phyloP scores from a whole-genome alignment of 2,113 vertebrate genomes.

The Stegostoma tigrinum region DNA sequence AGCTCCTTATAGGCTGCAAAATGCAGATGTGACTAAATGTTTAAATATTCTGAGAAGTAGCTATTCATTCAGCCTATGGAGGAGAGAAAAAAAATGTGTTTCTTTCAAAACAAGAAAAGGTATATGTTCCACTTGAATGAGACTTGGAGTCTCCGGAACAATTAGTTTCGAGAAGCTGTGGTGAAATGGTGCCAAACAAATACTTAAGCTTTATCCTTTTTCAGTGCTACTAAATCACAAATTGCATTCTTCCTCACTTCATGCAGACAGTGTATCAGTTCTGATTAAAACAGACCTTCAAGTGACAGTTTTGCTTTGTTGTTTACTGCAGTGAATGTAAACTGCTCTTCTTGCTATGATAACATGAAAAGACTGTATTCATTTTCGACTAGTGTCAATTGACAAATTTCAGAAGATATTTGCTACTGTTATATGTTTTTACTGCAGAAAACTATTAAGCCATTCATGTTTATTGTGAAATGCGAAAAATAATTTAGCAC shows the following conservation, averaged over 20 bases:
- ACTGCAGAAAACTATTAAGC: not conserved
- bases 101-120: conserved; percentile 77
- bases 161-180: conserved; percentile 33
- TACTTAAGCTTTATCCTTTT: conserved; percentile 34
- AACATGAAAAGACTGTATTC: not conserved
- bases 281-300: conserved; percentile 30
- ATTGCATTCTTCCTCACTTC: conserved; percentile 34
- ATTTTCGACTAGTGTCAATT: not conserved
- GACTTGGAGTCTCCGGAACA: conserved; percentile 49
- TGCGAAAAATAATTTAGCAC: no score
- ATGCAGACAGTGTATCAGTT: conserved; percentile 33
- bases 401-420: not conserved
- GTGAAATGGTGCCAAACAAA: conserved; percentile 37
- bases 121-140: conserved; percentile 77
- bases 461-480: not conserved
- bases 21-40: conserved; percentile 97
- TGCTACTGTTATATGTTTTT: not conserved
- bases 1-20: conserved; percentile 97
- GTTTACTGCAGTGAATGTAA: conserved; percentile 27
- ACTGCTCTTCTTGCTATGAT: not conserved
- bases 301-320: conserved; percentile 14
- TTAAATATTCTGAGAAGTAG: conserved; percentile 92
- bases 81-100: conserved; percentile 68
- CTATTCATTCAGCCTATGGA: conserved; percentile 82
- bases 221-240: conserved; percentile 32